Evolutionary conservation across 2,888 invertebrate genomes (phyloP).

Genomic region (Crocallis elinguaria): DNA sequence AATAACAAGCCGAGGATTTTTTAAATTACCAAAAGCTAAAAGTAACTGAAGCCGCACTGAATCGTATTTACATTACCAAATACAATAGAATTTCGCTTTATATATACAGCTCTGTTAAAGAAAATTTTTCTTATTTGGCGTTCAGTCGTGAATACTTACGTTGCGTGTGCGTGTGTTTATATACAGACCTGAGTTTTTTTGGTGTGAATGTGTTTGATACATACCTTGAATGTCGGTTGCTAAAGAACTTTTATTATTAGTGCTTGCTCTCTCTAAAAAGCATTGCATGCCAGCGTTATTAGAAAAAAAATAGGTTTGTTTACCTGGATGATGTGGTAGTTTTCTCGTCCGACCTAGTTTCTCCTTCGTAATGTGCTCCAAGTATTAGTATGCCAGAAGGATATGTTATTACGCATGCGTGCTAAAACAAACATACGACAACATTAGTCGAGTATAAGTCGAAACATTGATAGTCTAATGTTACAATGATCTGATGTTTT

Average conservation of each 20-base stretch:
- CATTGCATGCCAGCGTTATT: constrained; percentile 42
- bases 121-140: constrained; percentile 42
- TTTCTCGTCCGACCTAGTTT: constrained; percentile 53
- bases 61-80: constrained; percentile 53
- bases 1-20: neutral
- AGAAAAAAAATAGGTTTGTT: constrained; percentile 43
- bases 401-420: constrained; percentile 85
- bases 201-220: constrained; percentile 50
- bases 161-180: constrained; percentile 3
- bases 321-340: constrained; percentile 71
- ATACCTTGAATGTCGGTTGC: constrained; percentile 49
- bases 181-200: constrained; percentile 24
- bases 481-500: constrained; percentile 55
- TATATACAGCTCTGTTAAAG: constrained; percentile 76
- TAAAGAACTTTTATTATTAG: constrained; percentile 40
- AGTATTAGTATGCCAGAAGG: constrained; percentile 84
- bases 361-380: constrained; percentile 73
- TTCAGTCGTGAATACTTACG: constrained; percentile 45
- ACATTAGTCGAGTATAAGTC: constrained; percentile 70
- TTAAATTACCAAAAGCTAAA: constrained; percentile 39
- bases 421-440: constrained; percentile 84
- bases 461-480: constrained; percentile 48
- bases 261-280: constrained; percentile 44
- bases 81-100: constrained; percentile 54
- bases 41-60: constrained; percentile 46